These are phyloP conservation scores for Cuniculus paca DNA, from an alignment of 2,797 vertebrate species.

Conservation along the genomic window DNA sequence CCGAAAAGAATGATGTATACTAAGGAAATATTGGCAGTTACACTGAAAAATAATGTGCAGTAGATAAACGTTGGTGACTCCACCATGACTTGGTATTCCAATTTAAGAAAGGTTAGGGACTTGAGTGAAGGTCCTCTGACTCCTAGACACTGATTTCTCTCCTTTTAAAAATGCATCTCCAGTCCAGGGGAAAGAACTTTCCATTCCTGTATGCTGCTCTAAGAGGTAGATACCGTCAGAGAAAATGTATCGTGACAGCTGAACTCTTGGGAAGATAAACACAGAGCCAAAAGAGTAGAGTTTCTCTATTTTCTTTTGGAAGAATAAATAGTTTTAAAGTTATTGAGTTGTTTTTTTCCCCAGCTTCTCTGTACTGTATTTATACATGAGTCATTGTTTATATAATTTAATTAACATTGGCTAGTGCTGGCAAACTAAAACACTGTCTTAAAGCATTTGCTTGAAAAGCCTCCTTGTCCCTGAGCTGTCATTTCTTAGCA, in stretches of 20 bases:
- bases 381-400: slow-evolving; percentile 90
- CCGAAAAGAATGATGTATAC: background rate
- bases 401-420: slow-evolving; percentile 91
- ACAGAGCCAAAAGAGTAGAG: slow-evolving; percentile 44
- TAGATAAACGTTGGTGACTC: background rate
- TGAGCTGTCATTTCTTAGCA: slow-evolving; percentile 90
- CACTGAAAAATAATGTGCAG: background rate
- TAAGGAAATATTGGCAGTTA: background rate
- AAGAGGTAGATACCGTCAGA: slow-evolving; percentile 33
- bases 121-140: background rate
- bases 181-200: background rate
- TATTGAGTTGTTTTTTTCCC: slow-evolving; percentile 80
- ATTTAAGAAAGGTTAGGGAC: background rate
- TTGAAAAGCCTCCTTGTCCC: slow-evolving; percentile 89
- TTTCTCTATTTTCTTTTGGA: slow-evolving; percentile 25
- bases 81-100: background rate
- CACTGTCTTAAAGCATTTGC: slow-evolving; percentile 90
- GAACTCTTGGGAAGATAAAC: slow-evolving; percentile 45
- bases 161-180: background rate
- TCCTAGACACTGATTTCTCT: background rate
- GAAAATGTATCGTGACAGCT: slow-evolving; percentile 20
- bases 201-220: background rate
- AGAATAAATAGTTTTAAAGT: slow-evolving; percentile 81
- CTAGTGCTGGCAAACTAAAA: slow-evolving; percentile 88
- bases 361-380: slow-evolving; percentile 82